These are phyloP conservation scores for Eupithecia vulgata DNA, from an alignment of 2,888 invertebrate genomes.

Conservation along the genomic window DNA sequence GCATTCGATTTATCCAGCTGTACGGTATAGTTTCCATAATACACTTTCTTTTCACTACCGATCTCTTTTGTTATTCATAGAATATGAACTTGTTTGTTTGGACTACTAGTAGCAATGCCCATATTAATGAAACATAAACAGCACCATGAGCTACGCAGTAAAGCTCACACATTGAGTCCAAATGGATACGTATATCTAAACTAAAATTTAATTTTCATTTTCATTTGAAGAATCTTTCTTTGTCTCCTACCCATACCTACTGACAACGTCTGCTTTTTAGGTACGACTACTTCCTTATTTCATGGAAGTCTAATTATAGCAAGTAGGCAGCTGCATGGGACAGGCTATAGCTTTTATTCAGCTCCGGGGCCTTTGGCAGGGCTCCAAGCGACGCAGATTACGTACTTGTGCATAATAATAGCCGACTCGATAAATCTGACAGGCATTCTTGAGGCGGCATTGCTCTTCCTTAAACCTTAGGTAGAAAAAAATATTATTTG, in stretches of 20 bases:
- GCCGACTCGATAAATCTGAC: not conserved
- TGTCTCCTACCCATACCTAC: not conserved
- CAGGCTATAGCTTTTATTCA: not conserved
- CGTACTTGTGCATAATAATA: not conserved
- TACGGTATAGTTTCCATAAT: too few relatives aligned
- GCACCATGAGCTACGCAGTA: too few relatives aligned
- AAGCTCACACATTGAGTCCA: not conserved
- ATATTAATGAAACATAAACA: too few relatives aligned
- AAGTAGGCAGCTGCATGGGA: constrained; percentile 1
- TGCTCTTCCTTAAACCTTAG: not conserved
- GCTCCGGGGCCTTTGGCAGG: not conserved
- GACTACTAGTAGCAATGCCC: too few relatives aligned
- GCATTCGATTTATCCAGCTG: too few relatives aligned
- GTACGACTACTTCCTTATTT: not conserved
- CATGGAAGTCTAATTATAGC: not conserved
- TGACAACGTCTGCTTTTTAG: not conserved
- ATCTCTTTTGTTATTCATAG: too few relatives aligned
- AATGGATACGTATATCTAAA: not conserved
- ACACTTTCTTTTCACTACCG: too few relatives aligned
- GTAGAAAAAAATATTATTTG: too few relatives aligned
- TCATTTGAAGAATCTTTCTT: not conserved
- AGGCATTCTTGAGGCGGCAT: not conserved
- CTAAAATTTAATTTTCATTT: not conserved
- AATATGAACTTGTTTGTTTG: too few relatives aligned
- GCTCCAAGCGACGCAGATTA: not conserved